Base-by-base conservation (phyloP, 2,888 invertebrate genomes). In the Melikaiella ostensackeni region DNA sequence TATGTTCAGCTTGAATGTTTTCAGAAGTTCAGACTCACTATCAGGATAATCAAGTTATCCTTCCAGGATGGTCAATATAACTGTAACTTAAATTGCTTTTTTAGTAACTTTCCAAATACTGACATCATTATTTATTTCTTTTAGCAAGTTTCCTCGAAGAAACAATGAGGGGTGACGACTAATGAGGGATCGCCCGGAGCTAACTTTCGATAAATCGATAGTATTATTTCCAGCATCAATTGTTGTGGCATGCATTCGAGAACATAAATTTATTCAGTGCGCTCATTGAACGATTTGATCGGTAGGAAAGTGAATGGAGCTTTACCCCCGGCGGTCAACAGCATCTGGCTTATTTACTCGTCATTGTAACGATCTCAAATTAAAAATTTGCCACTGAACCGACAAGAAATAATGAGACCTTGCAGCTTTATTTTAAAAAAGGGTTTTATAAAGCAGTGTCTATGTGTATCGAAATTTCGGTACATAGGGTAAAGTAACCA, bases 151-250 rank as follows among this genome's bases (percentile, higher is more conserved):
- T 13, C 24, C 7, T 27, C 13, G 27, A 16, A 13, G 73, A 50
- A 70, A 70, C 70, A 70, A 70, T 70, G 70, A 70, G n/a, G 21
- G 50, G 24, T 66, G n/a, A 42, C 62, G 55, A 8, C 66, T 81
- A 77, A 81, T 70, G 80, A 79, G 74, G 35, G 57, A 57, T 21
- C 77, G 78, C 84, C 79, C 75, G 82, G 74, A 84, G 81, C 78
- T 80, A 78, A 77, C 77, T 78, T 81, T 80, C 77, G 79, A 78
- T 81, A 81, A 83, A 81, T 80, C 85, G 85, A 87, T 87, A 83
- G 84, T 82, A 85, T 88, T 88, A 87, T 73, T 86, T 88, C 84
- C 85, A 82, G 74, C 75, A 73, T 79, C 62, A 27, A n/a, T 46
- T 46, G 27, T 30, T 30, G 30, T 8, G n/a, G n/a, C 50, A 70